Percentiles rank a stretch among this genome's conserved stretches.
Evolutionary conservation across 2,797 vertebrate genomes (phyloP).

Genomic region (Scarus forsteni): DNA sequence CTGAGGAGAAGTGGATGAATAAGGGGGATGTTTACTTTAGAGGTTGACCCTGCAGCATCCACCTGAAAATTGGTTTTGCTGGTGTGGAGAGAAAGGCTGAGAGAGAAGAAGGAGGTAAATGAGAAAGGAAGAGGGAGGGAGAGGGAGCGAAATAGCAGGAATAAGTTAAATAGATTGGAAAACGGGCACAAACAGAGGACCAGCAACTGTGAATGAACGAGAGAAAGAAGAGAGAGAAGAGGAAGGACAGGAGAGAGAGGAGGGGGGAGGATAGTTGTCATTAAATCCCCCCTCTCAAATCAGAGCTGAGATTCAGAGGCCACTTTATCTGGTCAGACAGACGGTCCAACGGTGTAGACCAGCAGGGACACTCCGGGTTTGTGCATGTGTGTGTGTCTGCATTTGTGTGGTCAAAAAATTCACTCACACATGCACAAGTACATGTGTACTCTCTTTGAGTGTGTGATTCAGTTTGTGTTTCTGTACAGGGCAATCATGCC

Average conservation of each 20-base stretch:
- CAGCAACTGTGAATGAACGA: conserved; percentile 31
- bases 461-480: conserved; percentile 28
- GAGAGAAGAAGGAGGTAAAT: conserved; percentile 12
- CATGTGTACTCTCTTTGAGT: conserved; percentile 13
- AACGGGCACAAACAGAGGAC: conserved; percentile 37
- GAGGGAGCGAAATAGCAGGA: conserved; percentile 30
- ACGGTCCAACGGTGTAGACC: conserved; percentile 68
- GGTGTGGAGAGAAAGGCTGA: conserved; percentile 23
- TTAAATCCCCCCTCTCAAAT: conserved; percentile 67
- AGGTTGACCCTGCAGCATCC: conserved; percentile 77
- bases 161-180: conserved; percentile 47
- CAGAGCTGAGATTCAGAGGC: conserved; percentile 74
- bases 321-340: conserved; percentile 80
- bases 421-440: conserved; percentile 7
- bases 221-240: neutral
- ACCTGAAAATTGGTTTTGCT: conserved; percentile 84
- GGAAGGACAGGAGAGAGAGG: neutral
- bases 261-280: conserved; percentile 47
- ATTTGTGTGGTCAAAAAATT: conserved; percentile 43
- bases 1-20: conserved; percentile 51
- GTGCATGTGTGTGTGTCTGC: conserved; percentile 13
- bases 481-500: conserved; percentile 52
- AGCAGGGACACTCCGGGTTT: conserved; percentile 56
- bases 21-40: conserved; percentile 78
- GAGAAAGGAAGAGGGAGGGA: conserved; percentile 7